Percentiles rank a stretch among this genome's conserved stretches.
Evolutionary conservation across 2,888 invertebrate species (phyloP).

Genomic region (Cryptops parisi): DNA sequence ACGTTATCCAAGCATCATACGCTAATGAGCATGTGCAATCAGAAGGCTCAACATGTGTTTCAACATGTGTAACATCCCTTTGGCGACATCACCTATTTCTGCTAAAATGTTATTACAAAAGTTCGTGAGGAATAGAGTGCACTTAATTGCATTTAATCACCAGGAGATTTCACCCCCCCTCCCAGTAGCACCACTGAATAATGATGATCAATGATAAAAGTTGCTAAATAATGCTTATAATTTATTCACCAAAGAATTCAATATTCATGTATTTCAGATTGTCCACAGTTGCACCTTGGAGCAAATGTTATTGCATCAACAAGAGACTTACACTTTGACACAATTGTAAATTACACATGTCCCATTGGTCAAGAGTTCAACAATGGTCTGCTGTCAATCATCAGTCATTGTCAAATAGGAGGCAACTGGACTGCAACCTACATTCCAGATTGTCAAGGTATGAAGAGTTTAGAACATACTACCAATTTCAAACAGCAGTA

Average conservation of each 20-base stretch:
- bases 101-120: no score
- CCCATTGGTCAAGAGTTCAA: conserved; percentile 88
- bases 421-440: conserved; percentile 86
- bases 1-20: no score
- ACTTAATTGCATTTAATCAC: no score
- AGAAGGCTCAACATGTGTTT: no score
- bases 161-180: no score
- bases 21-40: no score
- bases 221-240: neutral
- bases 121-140: no score
- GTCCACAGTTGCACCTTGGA: conserved; percentile 68
- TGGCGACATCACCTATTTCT: no score
- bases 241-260: neutral
- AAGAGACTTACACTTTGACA: conserved; percentile 82
- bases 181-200: no score
- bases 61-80: no score
- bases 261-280: conserved; percentile 41
- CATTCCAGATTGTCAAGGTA: conserved; percentile 83
- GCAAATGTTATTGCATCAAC: conserved; percentile 78
- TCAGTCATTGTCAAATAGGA: conserved; percentile 71
- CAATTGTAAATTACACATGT: conserved; percentile 75
- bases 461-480: no score
- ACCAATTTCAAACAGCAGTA: no score
- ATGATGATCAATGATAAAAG: neutral
- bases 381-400: conserved; percentile 67